Conservation (phyloP, 1,140 invertebrate species). For the Ostrea denselamellosa region DNA sequence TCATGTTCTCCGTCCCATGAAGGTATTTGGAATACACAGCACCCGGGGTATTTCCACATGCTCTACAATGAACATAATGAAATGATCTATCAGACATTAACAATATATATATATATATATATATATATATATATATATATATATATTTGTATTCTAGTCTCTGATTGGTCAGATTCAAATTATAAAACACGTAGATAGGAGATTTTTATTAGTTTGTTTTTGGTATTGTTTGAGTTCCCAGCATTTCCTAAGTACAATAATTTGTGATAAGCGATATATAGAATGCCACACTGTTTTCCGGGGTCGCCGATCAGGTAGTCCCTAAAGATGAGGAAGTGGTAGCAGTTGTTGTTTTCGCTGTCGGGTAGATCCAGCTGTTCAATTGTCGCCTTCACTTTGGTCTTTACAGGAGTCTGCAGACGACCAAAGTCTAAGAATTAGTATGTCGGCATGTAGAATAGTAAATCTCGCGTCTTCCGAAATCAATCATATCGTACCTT, state of each 20-base stretch:
- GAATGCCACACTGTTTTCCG: not conserved
- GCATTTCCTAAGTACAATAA: too few species aligned
- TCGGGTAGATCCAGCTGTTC: not conserved
- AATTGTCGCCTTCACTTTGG: not conserved
- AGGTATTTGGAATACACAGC: not conserved
- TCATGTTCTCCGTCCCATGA: not conserved
- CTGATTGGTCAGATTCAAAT: too few species aligned
- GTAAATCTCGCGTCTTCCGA: not conserved
- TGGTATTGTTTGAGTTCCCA: too few species aligned
- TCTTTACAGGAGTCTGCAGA: not conserved
- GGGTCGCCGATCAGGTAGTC: not conserved
- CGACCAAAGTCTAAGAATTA: not conserved
- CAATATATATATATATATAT: too few species aligned
- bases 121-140: too few species aligned
- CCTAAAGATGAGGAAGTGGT: not conserved
- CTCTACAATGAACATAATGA: not conserved
- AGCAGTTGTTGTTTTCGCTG: slow-evolving; percentile 15
- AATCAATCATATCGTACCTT: not conserved
- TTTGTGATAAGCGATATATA: too few species aligned
- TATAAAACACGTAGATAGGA: too few species aligned
- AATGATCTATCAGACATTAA: not conserved
- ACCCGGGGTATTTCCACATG: slow-evolving; percentile 7
- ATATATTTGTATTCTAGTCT: too few species aligned
- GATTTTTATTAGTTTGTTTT: too few species aligned
- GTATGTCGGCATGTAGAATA: not conserved